Percentiles rank a stretch among this genome's conserved stretches.
Conservation (phyloP, 1,140 invertebrate species). For the Dolichoris vasculosae region DNA sequence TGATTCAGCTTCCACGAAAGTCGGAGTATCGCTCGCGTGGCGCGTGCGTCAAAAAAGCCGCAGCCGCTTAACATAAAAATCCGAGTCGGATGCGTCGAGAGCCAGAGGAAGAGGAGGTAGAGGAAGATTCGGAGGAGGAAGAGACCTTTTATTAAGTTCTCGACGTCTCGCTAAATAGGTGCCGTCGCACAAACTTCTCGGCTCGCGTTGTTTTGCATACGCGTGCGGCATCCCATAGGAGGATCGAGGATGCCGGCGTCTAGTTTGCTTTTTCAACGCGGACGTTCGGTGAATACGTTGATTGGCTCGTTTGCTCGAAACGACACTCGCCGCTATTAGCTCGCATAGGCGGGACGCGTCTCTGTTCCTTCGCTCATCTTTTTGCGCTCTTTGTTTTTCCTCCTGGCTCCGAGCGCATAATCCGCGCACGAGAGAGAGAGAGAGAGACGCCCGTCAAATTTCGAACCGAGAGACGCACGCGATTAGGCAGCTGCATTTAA, state of each 20-base stretch:
- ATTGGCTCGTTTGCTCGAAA: slow-evolving; percentile 26
- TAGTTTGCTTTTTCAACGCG: not conserved
- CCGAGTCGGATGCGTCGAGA: not conserved
- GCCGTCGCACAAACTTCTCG: not conserved
- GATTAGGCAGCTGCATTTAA: slow-evolving; percentile 9
- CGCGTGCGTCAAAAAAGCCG: slow-evolving; percentile 17
- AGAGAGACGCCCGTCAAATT: slow-evolving; percentile 23
- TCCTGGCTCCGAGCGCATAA: too few species aligned
- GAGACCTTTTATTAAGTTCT: slow-evolving; percentile 33
- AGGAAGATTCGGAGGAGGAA: not conserved
- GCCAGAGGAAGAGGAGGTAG: not conserved
- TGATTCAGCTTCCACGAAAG: slow-evolving; percentile 42
- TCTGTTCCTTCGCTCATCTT: not conserved
- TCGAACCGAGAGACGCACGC: slow-evolving; percentile 14
- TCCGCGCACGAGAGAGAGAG: too few species aligned
- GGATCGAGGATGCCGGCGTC: not conserved
- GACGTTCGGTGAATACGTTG: not conserved
- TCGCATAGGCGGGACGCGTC: not conserved
- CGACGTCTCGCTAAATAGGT: slow-evolving; percentile 40
- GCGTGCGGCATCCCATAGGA: not conserved
- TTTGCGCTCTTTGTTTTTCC: not conserved
- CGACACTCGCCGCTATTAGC: slow-evolving; percentile 22
- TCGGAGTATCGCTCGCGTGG: not conserved
- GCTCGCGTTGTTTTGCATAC: slow-evolving; percentile 30
- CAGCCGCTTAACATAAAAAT: slow-evolving; percentile 43